Conservation (phyloP, 1,140 invertebrate genomes). For the Dendroctonus ponderosae region DNA sequence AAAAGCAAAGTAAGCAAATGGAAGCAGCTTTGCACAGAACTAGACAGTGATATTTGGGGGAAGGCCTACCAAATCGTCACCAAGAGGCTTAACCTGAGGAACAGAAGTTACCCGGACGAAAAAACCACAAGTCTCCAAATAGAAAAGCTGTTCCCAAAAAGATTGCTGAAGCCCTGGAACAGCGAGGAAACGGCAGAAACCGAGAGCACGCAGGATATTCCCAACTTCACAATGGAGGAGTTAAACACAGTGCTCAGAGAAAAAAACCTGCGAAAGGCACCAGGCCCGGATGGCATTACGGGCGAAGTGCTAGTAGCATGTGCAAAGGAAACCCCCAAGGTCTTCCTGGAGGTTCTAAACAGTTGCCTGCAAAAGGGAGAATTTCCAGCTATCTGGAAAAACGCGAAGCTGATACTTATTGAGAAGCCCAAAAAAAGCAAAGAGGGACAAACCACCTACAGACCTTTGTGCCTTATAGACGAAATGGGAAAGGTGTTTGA, state of each 20-base stretch:
- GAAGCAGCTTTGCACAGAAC: neutral
- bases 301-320: neutral
- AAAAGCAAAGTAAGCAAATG: neutral
- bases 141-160: neutral
- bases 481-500: slow-evolving; percentile 38
- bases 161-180: neutral
- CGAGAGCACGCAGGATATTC: neutral
- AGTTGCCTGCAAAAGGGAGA: neutral
- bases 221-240: neutral
- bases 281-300: neutral
- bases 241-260: neutral
- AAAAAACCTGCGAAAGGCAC: neutral
- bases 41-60: neutral
- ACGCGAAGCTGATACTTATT: slow-evolving; percentile 2
- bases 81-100: neutral
- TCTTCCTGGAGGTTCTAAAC: neutral
- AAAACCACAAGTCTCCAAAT: neutral
- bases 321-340: neutral
- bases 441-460: slow-evolving; percentile 4
- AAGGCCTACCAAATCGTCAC: neutral
- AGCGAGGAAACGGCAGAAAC: neutral
- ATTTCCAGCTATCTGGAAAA: slow-evolving; percentile 1
- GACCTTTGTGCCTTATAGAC: slow-evolving; percentile 41
- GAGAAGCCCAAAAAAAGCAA: slow-evolving; percentile 1
- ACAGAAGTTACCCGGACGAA: neutral